Evolutionary conservation across 2,113 vertebrate genomes (phyloP).

Genomic region (Bettongia penicillata): DNA sequence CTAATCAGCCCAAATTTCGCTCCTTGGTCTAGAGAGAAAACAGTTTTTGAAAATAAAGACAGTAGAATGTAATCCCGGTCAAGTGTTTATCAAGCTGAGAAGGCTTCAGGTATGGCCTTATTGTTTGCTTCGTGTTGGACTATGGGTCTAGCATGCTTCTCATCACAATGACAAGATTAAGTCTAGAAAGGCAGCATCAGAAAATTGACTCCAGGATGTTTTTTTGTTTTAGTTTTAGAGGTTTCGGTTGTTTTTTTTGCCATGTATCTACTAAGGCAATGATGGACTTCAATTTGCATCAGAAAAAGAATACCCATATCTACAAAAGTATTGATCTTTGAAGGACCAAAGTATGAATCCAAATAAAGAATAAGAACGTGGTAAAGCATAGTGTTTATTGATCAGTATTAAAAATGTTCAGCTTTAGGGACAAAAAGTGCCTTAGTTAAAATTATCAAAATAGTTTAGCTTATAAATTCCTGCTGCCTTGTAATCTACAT

Average conservation of each 20-base stretch:
- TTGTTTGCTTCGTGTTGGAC: not conserved
- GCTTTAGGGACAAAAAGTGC: not conserved
- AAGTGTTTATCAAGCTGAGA: not conserved
- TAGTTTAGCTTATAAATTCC: not conserved
- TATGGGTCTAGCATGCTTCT: not conserved
- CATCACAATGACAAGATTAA: not conserved
- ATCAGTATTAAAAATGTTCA: not conserved
- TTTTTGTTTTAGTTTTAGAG: not conserved
- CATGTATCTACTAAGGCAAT: not conserved
- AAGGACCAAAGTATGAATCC: not conserved
- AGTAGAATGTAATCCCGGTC: not conserved
- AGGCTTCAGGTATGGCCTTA: not conserved
- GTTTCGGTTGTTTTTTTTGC: not conserved
- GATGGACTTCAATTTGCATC: not conserved
- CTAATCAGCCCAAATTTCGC: not conserved
- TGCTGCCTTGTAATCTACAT: not conserved
- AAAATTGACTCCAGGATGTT: not conserved
- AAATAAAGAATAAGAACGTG: not conserved
- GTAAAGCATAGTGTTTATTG: not conserved
- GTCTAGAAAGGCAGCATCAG: not conserved
- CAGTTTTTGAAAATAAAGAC: not conserved
- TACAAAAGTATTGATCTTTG: not conserved
- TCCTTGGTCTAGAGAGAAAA: not conserved
- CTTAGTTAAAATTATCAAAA: not conserved
- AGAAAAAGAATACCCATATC: not conserved